These are phyloP conservation scores for Zosterops japonicus DNA, from an alignment of 2,113 vertebrate species.

Conservation along the genomic window DNA sequence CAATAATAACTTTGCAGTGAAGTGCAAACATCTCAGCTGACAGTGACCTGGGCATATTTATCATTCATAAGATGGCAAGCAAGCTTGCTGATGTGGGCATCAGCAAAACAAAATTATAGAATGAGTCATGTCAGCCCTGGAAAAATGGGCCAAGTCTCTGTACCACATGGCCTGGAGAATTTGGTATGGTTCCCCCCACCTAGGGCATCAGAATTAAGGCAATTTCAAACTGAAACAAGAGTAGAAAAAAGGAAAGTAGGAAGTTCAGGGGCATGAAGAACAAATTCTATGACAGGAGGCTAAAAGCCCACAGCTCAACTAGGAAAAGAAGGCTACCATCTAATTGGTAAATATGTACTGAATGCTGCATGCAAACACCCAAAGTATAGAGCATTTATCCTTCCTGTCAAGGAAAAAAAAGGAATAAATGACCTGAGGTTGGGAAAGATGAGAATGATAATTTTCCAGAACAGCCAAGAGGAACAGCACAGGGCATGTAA, in stretches of 20 bases:
- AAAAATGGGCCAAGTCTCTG: not conserved
- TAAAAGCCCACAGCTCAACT: not conserved
- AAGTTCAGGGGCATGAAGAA: not conserved
- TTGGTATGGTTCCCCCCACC: not conserved
- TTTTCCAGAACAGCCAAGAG: not conserved
- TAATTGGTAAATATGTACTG: not conserved
- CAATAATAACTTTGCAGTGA: not conserved
- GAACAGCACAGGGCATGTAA: not conserved
- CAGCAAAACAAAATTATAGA: not conserved
- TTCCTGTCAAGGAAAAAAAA: not conserved
- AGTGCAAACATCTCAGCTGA: not conserved
- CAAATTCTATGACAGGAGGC: not conserved
- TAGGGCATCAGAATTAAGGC: not conserved
- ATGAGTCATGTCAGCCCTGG: not conserved
- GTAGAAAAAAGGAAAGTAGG: not conserved
- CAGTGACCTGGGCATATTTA: not conserved
- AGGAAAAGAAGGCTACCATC: not conserved
- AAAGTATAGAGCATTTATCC: not conserved
- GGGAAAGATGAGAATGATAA: not conserved
- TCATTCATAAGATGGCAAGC: not conserved
- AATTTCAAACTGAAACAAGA: not conserved
- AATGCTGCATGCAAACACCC: not conserved
- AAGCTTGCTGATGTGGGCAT: not conserved
- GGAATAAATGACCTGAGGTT: not conserved
- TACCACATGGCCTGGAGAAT: rapidly evolving